Base-by-base conservation (phyloP, 2,113 vertebrate species). In the Sisor rabdophorus region DNA sequence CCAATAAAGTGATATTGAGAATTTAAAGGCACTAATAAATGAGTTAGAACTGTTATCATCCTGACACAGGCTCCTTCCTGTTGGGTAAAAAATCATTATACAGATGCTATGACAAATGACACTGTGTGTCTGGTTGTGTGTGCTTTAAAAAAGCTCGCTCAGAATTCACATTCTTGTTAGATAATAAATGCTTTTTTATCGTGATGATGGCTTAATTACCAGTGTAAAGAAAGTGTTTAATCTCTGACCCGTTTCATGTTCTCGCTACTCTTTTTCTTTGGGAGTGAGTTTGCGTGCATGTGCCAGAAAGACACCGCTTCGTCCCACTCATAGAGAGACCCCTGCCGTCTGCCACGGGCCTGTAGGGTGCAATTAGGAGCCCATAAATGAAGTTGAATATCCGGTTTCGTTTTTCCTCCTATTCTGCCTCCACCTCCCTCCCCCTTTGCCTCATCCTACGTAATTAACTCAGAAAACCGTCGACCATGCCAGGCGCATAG, bases 151-250 rank as follows among this genome's bases (percentile, higher is more conserved):
- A 74, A 77, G 78, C 81, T 80, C 56, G 65, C 55, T 73, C 80
- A 71, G 65, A 77, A 79, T 83, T 79, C 80, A 79, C 75, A 80
- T 79, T 75, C 75, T 80, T 77, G 71, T 75, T 61, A 63, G 76
- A 76, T 80, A 76, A 80, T 79, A 86, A 81, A 83, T 61, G 71
- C 75, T 81, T 81, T n/a, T 44, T 67, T 70, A 80, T 75, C 71
- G 74, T 76, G 83, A 84, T 78, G 75, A 78, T 70, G 75, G 76
- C 79, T 80, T 78, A 79, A 84, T 85, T 75, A 86, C 74, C 82
- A 81, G 79, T 64, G 82, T 81, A 84, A 81, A 82, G 81, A 82
- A 79, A 82, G 80, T 79, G 82, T 84, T 85, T 84, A 84, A 85
- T 85, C 82, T 81, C 84, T 83, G 82, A 84, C 80, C 82, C 59